phyloP scores from a whole-genome alignment of 1,140 invertebrate genomes.

The Zaprionus ghesquierei region DNA sequence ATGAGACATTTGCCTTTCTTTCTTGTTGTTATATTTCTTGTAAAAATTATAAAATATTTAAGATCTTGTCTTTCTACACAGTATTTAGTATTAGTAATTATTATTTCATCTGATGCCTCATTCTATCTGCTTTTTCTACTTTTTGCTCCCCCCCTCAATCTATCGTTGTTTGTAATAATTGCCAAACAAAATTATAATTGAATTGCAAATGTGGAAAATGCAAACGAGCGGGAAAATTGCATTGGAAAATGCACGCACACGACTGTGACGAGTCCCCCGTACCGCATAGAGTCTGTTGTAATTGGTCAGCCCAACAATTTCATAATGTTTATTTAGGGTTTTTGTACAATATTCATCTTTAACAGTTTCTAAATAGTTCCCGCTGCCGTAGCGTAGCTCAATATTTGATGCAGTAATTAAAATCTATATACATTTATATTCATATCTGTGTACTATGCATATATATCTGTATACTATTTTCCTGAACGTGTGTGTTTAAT shows the following conservation, averaged over 20 bases:
- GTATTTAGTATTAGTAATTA: no score
- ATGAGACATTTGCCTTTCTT: no score
- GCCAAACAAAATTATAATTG: slow-evolving; percentile 57
- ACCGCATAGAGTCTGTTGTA: background rate
- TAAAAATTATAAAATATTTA: no score
- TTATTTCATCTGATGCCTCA: no score
- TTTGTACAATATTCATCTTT: slow-evolving; percentile 3
- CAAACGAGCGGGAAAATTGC: slow-evolving; percentile 7
- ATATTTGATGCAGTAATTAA: slow-evolving; percentile 72
- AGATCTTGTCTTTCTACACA: no score
- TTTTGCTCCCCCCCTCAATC: background rate
- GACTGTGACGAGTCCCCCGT: background rate
- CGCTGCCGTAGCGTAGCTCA: slow-evolving; percentile 24
- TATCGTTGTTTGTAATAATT: slow-evolving; percentile 32
- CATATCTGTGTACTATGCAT: slow-evolving; percentile 13
- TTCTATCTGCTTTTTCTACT: no score
- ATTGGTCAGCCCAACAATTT: slow-evolving; percentile 2
- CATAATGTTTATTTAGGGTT: slow-evolving; percentile 15
- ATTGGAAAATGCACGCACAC: slow-evolving; percentile 23
- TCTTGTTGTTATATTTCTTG: no score
- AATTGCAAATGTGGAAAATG: slow-evolving; percentile 42
- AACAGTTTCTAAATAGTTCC: background rate
- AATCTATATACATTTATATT: slow-evolving; percentile 26
- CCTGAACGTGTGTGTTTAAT: slow-evolving; percentile 37
- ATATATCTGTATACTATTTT: background rate